Percentiles rank a stretch among this genome's conserved stretches.
These are phyloP conservation scores for Bombylius discolor DNA, from an alignment of 2,888 invertebrate genomes.

Conservation along the genomic window DNA sequence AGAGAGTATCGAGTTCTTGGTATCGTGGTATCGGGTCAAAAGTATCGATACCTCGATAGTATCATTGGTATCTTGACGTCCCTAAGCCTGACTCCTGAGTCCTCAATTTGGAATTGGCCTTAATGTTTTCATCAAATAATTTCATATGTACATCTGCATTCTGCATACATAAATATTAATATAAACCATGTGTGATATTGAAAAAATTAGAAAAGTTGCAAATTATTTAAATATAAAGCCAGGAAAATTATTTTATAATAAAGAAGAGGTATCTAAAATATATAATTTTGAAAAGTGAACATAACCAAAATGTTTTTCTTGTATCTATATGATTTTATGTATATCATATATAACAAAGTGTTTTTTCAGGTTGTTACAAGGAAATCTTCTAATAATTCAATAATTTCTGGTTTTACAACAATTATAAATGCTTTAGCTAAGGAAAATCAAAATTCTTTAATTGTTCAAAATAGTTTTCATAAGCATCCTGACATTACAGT, in stretches of 20 bases:
- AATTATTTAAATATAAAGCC: slow-evolving; percentile 41
- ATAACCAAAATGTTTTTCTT: slow-evolving; percentile 21
- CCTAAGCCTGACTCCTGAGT: too few species aligned
- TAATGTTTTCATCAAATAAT: too few species aligned
- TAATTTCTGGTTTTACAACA: slow-evolving; percentile 40
- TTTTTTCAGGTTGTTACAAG: slow-evolving; percentile 39
- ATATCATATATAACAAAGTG: not conserved
- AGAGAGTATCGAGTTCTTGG: too few species aligned
- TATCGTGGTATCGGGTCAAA: too few species aligned
- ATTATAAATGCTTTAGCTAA: slow-evolving; percentile 39
- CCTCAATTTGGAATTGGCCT: too few species aligned
- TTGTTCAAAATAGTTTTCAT: slow-evolving; percentile 22
- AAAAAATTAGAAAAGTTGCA: slow-evolving; percentile 39
- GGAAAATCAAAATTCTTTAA: slow-evolving; percentile 31
- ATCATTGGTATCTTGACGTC: too few species aligned
- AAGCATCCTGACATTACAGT: slow-evolving; percentile 36
- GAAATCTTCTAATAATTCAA: slow-evolving; percentile 34
- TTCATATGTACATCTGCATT: too few species aligned
- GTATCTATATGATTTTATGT: not conserved
- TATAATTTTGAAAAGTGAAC: not conserved
- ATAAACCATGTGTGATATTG: slow-evolving; percentile 29
- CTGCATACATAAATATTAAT: not conserved
- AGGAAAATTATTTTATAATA: slow-evolving; percentile 41
- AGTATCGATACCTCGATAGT: too few species aligned
- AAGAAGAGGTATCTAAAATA: slow-evolving; percentile 39